A percentile compares a stretch with the other conserved stretches of the same genome.
Conservation (phyloP, 2,888 invertebrate genomes). For the Oxycera nigricornis region DNA sequence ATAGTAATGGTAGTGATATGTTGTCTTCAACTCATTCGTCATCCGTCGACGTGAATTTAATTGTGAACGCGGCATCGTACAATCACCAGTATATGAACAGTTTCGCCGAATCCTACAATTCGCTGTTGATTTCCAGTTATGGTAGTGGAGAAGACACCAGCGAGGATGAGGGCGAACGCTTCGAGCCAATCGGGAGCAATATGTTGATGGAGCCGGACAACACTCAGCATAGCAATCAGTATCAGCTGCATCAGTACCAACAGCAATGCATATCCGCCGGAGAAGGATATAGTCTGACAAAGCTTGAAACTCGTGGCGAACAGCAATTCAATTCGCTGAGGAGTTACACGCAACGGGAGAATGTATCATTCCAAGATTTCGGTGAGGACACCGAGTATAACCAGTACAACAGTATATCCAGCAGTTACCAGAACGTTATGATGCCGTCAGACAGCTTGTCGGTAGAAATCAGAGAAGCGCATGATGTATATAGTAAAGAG, state of each 20-base stretch:
- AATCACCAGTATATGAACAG: slow-evolving; percentile 49
- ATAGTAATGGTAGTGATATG: slow-evolving; percentile 44
- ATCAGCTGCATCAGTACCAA: slow-evolving; percentile 59
- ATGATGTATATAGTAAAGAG: not conserved
- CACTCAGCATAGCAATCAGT: slow-evolving; percentile 52
- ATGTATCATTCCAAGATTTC: slow-evolving; percentile 44
- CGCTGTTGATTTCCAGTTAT: slow-evolving; percentile 52
- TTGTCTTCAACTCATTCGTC: slow-evolving; percentile 12
- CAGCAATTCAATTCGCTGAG: slow-evolving; percentile 46
- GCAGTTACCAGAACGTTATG: slow-evolving; percentile 41
- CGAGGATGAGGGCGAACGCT: slow-evolving; percentile 28
- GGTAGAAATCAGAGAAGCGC: slow-evolving; percentile 5
- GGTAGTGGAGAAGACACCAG: slow-evolving; percentile 44
- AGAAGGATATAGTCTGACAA: slow-evolving; percentile 60
- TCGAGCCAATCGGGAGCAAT: not conserved
- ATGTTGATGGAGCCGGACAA: slow-evolving; percentile 38
- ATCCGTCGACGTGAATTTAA: slow-evolving; percentile 22
- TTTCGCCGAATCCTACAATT: slow-evolving; percentile 61
- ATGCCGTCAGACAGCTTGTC: slow-evolving; percentile 20
- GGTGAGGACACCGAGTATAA: slow-evolving; percentile 36
- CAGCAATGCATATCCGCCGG: slow-evolving; percentile 56
- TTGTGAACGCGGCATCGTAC: slow-evolving; percentile 21
- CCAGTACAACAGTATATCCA: slow-evolving; percentile 42
- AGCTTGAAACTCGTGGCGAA: slow-evolving; percentile 57
- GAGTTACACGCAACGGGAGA: not conserved